Base-by-base conservation (phyloP, 1,140 invertebrate genomes). In the Brachionus rotundiformis region DNA sequence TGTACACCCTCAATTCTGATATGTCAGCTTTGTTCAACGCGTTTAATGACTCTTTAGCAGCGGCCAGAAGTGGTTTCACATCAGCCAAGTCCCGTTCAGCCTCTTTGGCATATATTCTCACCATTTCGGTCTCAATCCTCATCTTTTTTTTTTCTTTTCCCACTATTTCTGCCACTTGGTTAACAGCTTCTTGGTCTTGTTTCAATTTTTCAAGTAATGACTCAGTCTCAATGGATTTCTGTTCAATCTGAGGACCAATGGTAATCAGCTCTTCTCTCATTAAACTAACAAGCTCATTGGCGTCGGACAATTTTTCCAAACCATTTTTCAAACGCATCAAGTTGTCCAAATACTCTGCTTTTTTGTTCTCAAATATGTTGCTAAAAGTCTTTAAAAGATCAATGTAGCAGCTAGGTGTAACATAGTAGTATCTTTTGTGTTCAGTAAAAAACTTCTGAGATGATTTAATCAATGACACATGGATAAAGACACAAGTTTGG, bases 11-110 rank as follows among this genome's bases (percentile, higher is more conserved):
- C 2, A 95, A 86, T 87, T 96, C 94, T 85, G 94, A 93, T 31
- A 96, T 93, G 83, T 95, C 94, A 27, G 91, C 92, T 86, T 95
- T 95, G 84, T 94, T 94, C 0, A 96, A 87, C 1, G 92, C 90
- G 85, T 94, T 92, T 0, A 96, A 87, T 0, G 93, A 93, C 83
- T 92, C 92, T 76, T 92, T 91, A 0, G 94, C 93, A 25, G 92
- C 92, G 83, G 94, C 91, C 83, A 96, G 90, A 0, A 93, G 93
- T 1, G 94, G 94, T 86, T 95, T 83, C 0, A 87, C 87, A 47
- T 86, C 86, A 1, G 84, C 84, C 27, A 88, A 83, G 82, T 88
- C 87, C 81, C 82, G 63, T 82, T 87, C 83, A 83, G 87, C 87
- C 82, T 87, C 86, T 83, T 86, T 84, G 73, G 87, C 86, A 83